These are phyloP conservation scores for Pangasius djambal DNA, from an alignment of 2,797 vertebrate species.

Conservation along the genomic window DNA sequence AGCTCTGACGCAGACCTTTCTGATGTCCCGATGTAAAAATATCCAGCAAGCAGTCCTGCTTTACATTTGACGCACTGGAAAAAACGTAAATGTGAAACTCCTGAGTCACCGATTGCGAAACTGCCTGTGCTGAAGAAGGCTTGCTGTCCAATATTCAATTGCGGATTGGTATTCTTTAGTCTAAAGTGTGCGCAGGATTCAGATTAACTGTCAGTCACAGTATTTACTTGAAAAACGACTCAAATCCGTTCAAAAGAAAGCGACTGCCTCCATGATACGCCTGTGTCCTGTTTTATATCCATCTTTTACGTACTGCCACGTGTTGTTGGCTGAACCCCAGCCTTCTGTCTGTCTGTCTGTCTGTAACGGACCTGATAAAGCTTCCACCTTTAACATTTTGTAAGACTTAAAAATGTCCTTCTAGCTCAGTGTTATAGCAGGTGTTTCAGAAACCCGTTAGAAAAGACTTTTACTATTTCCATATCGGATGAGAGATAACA, in stretches of 20 bases:
- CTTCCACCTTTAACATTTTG: slow-evolving; percentile 84
- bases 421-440: slow-evolving; percentile 91
- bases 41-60: neutral
- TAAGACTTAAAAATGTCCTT: slow-evolving; percentile 82
- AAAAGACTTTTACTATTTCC: slow-evolving; percentile 87
- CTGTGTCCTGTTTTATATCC: slow-evolving; percentile 60
- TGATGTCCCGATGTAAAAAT: neutral
- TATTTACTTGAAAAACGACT: slow-evolving; percentile 19
- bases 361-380: slow-evolving; percentile 80
- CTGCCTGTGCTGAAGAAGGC: slow-evolving; percentile 9
- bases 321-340: slow-evolving; percentile 50
- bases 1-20: neutral
- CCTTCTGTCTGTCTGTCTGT: slow-evolving; percentile 41
- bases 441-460: slow-evolving; percentile 83
- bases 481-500: slow-evolving; percentile 80
- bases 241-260: slow-evolving; percentile 21
- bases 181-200: neutral
- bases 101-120: neutral
- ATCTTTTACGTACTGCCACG: slow-evolving; percentile 55
- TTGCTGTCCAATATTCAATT: neutral
- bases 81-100: neutral
- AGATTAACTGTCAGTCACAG: neutral
- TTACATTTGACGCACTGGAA: neutral
- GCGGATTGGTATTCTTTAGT: too few species aligned
- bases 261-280: slow-evolving; percentile 57